Base-by-base conservation (phyloP, 2,888 invertebrate species). In the Xylota sylvarum region DNA sequence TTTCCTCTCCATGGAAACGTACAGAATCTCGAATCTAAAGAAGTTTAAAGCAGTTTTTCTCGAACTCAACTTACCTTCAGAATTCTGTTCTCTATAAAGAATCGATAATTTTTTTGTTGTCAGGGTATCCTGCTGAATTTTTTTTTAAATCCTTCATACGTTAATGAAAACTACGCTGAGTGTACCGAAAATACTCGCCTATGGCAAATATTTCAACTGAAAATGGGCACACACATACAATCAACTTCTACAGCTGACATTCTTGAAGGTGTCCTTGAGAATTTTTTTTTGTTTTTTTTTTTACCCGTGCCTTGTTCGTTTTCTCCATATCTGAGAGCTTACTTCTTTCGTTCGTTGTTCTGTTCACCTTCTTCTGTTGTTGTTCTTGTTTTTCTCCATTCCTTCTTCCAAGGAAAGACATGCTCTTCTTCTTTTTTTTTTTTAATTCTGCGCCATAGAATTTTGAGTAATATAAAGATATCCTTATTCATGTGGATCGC, bases 241-340 rank as follows among this genome's bases (percentile, higher is more conserved):
- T 40, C 46, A 40, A 77, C 43, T 6, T n/a, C 14, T 58, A 86
- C 86, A 86, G 86, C 86, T 78, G 86, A 82, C 78, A 78, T 82
- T 82, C 72, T 78, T 74, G 72, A 73, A 78, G 73, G 58, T 73
- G 86, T 73, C 86, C 86, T 86, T 86, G 86, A 82, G 60, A n/a
- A 72, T 19, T 60, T 76, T 56, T 40, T 69, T 46, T 30, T 55
- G 64, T 27, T 9, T 55, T 9, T 43, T 10, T n/a, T 35, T 35
- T 9, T 35, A 19, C 17, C 12, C 65, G 6, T 67, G 12, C 60
- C n/a, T 37, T 48, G 23, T n/a, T 32, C 14, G 40, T 78, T 30
- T 67, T 23, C 50, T 14, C 62, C 27, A 4, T n/a, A n/a, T 5
- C 50, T 56, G 50, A 62, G 43, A 19, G 17, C 17, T 58, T 58